Evolutionary conservation across 2,888 invertebrate genomes (phyloP).

Genomic region (Rhagium mordax): DNA sequence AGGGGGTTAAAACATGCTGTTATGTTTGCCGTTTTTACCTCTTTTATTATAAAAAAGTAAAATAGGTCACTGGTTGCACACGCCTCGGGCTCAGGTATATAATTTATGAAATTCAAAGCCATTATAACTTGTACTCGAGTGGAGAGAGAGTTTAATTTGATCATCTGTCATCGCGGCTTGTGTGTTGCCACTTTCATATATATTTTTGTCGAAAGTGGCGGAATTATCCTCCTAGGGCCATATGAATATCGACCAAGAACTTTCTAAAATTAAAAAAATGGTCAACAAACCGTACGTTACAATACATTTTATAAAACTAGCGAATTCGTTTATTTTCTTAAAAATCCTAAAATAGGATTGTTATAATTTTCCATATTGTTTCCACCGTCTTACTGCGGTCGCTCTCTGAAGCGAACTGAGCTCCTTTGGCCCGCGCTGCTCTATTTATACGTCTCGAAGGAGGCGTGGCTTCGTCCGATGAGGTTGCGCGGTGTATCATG

Average conservation of each 20-base stretch:
- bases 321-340: no score
- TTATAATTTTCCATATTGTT: no score
- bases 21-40: conserved; percentile 50
- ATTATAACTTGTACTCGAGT: neutral
- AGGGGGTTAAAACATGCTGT: conserved; percentile 44
- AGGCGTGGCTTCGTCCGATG: no score
- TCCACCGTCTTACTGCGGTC: no score
- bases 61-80: conserved; percentile 55
- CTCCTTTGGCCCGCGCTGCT: no score
- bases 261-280: neutral
- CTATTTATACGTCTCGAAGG: no score
- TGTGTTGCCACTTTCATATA: neutral
- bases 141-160: conserved; percentile 18
- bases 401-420: no score
- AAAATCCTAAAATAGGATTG: no score
- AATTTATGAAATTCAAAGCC: conserved; percentile 45
- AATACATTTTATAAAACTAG: no score
- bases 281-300: no score
- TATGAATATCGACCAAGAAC: neutral
- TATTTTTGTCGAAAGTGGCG: neutral
- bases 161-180: conserved; percentile 27
- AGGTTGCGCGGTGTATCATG: no score
- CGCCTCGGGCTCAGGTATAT: conserved; percentile 47
- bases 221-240: neutral
- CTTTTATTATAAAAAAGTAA: conserved; percentile 50